Evolutionary conservation across 2,888 invertebrate genomes (phyloP).

Genomic region (Drosophila merina): DNA sequence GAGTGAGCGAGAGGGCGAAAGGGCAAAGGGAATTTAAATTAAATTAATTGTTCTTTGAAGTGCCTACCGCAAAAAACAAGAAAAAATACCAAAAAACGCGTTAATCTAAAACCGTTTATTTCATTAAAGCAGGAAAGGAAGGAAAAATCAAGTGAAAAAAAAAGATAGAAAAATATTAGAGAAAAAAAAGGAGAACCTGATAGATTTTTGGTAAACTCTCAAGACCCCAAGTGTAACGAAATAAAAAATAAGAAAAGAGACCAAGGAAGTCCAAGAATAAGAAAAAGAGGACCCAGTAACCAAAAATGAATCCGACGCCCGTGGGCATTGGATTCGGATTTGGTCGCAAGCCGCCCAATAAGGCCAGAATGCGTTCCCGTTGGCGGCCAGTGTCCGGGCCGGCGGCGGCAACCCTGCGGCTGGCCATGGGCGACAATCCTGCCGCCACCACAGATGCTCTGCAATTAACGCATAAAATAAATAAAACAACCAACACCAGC

Average conservation of each 20-base stretch:
- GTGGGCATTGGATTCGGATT: conserved; percentile 81
- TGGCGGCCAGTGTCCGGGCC: conserved; percentile 43
- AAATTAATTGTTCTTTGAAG: conserved; percentile 41
- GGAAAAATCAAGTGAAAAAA: too few species aligned
- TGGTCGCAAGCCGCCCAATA: conserved; percentile 71
- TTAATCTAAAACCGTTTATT: conserved; percentile 36
- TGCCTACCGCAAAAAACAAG: conserved; percentile 4
- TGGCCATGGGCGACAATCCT: not conserved
- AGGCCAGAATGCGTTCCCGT: conserved; percentile 62
- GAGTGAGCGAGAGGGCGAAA: conserved; percentile 31
- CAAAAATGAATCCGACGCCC: conserved; percentile 82
- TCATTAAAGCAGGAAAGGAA: conserved; percentile 22
- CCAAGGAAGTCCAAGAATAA: not conserved
- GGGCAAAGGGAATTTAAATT: conserved; percentile 37
- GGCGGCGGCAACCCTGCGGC: conserved; percentile 4
- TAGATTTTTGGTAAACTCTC: not conserved
- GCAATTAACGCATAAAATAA: conserved; percentile 6
- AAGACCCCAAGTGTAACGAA: not conserved
- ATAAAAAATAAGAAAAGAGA: not conserved
- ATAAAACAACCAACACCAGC: conserved; percentile 7
- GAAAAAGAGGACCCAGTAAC: conserved; percentile 16
- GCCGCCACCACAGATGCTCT: not conserved
- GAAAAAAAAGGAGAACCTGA: not conserved
- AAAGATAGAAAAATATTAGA: not conserved
- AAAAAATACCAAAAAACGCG: not conserved